A percentile compares a stretch with the other conserved stretches of the same genome.
Conservation (phyloP, 1,140 invertebrate species). For the Euura saliciscinereae region DNA sequence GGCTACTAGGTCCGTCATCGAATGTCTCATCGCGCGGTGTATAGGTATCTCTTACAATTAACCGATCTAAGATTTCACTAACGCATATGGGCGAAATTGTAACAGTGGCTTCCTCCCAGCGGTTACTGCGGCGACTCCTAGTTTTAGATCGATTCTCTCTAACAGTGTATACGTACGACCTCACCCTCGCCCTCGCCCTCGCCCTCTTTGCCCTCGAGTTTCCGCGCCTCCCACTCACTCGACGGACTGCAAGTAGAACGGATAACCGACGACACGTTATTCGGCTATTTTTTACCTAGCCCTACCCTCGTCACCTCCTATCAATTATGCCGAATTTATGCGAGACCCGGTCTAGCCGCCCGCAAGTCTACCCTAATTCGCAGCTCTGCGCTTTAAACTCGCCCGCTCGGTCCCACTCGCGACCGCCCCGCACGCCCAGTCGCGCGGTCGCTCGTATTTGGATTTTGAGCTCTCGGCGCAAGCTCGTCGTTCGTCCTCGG, state of each 20-base stretch:
- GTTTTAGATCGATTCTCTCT: slow-evolving; percentile 59
- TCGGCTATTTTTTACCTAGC: neutral
- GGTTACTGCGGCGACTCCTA: slow-evolving; percentile 59
- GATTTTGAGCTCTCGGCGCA: neutral
- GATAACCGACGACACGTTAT: neutral
- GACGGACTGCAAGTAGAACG: too few relatives aligned
- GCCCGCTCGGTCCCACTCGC: slow-evolving; percentile 3
- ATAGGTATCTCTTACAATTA: slow-evolving; percentile 34
- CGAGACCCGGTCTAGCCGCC: neutral
- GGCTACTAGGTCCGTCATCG: slow-evolving; percentile 24
- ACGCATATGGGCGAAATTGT: slow-evolving; percentile 51
- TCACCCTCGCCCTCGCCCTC: slow-evolving; percentile 5
- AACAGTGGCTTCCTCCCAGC: slow-evolving; percentile 54
- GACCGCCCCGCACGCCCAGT: slow-evolving; percentile 1
- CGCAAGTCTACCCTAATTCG: neutral
- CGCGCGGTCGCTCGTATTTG: neutral
- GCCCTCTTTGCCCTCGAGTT: slow-evolving; percentile 1
- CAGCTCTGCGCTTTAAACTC: neutral
- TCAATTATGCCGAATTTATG: too few relatives aligned
- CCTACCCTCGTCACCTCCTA: neutral
- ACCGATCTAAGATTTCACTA: slow-evolving; percentile 43
- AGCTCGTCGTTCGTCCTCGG: too few relatives aligned
- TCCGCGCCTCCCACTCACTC: neutral
- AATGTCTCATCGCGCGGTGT: slow-evolving; percentile 25
- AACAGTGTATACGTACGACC: neutral